phyloP scores from a whole-genome alignment of 2,797 vertebrate species.

The Enteromius trimaculatus region DNA sequence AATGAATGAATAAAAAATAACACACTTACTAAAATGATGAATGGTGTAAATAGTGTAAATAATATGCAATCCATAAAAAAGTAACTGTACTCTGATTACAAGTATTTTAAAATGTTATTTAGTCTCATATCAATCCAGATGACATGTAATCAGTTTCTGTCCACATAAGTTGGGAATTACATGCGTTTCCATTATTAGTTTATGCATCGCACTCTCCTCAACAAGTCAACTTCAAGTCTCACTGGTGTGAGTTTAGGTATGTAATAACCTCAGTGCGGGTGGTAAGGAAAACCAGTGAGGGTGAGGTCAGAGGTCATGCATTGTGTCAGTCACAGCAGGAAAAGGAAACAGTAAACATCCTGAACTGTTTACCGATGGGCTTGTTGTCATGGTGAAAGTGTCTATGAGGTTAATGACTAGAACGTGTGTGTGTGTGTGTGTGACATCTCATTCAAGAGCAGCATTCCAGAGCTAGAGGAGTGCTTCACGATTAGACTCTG shows the following conservation, averaged over 20 bases:
- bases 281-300: slow-evolving; percentile 32
- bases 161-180: neutral
- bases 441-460: slow-evolving; percentile 24
- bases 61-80: too few relatives aligned
- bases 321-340: slow-evolving; percentile 56
- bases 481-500: neutral
- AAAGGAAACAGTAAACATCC: slow-evolving; percentile 62
- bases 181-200: neutral
- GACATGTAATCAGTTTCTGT: neutral
- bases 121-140: neutral
- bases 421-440: slow-evolving; percentile 40
- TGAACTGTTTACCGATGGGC: slow-evolving; percentile 67
- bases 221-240: neutral
- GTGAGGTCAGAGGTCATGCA: slow-evolving; percentile 55
- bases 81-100: too few relatives aligned
- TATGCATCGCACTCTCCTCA: neutral
- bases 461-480: slow-evolving; percentile 19
- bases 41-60: too few relatives aligned
- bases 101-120: too few relatives aligned
- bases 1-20: too few relatives aligned
- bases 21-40: too few relatives aligned
- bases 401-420: slow-evolving; percentile 53
- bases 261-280: slow-evolving; percentile 12
- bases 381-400: slow-evolving; percentile 62
- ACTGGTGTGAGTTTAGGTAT: neutral